Percentiles rank a stretch among this genome's conserved stretches.
phyloP scores from a whole-genome alignment of 2,797 vertebrate species.

The Eutrigla gurnardus region DNA sequence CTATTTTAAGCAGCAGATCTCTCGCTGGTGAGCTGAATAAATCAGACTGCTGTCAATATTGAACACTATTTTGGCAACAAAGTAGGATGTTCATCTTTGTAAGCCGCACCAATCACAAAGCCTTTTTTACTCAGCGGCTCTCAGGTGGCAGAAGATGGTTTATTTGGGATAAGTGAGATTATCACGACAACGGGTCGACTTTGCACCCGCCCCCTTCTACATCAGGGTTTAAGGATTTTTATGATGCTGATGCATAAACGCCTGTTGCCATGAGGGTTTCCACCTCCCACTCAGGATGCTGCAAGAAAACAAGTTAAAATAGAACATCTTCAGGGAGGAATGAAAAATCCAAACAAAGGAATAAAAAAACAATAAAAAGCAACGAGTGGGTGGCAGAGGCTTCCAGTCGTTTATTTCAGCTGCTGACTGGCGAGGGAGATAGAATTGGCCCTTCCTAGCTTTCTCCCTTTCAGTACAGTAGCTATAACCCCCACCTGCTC shows the following conservation, averaged over 20 bases:
- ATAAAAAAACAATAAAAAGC: constrained; percentile 29
- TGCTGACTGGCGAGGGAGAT: constrained; percentile 43
- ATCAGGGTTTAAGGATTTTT: background rate
- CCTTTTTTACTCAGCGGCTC: background rate
- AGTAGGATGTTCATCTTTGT: background rate
- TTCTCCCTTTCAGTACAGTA: constrained; percentile 52
- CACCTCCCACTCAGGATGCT: constrained; percentile 33
- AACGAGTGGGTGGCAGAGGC: constrained; percentile 46
- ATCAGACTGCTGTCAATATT: background rate
- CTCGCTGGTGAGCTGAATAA: constrained; percentile 23
- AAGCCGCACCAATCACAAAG: constrained; percentile 15
- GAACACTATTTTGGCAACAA: constrained; percentile 8
- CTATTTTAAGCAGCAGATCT: constrained; percentile 73
- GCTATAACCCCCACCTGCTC: constrained; percentile 10
- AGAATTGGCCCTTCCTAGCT: constrained; percentile 31
- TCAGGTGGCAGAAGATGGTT: constrained; percentile 3
- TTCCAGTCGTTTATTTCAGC: constrained; percentile 41
- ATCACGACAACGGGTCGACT: constrained; percentile 16
- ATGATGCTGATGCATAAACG: constrained; percentile 48
- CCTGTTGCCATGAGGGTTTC: constrained; percentile 36
- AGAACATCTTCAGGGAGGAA: constrained; percentile 35
- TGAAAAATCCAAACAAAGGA: constrained; percentile 46
- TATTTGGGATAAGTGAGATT: constrained; percentile 25
- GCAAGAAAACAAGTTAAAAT: constrained; percentile 26
- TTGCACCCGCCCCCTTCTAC: constrained; percentile 15